Conservation (phyloP, 1,140 invertebrate species). For the Wasmannia auropunctata region DNA sequence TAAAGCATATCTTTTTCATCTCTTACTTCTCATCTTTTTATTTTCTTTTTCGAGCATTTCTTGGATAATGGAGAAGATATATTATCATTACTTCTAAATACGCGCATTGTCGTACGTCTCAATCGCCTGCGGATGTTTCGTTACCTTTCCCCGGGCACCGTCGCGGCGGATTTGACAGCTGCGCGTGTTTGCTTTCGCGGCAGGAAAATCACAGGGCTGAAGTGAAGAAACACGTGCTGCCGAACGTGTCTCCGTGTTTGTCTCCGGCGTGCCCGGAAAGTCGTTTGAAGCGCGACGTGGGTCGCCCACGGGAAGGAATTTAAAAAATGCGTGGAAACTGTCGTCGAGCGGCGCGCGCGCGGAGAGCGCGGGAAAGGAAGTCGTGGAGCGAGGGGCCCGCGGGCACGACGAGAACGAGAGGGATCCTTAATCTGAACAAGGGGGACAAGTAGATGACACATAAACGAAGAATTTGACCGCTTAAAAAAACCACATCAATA, state of each 20-base stretch:
- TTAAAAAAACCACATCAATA: not conserved
- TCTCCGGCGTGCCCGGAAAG: constrained; percentile 45
- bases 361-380: constrained; percentile 45
- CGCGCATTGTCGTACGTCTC: constrained; percentile 27
- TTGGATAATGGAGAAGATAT: not conserved
- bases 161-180: constrained; percentile 67
- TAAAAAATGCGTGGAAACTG: constrained; percentile 51
- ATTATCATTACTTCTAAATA: constrained; percentile 41
- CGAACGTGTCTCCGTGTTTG: constrained; percentile 51
- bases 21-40: constrained; percentile 22
- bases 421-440: constrained; percentile 4
- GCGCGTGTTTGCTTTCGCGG: constrained; percentile 68
- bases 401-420: not conserved
- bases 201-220: constrained; percentile 62
- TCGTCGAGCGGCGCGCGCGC: not conserved
- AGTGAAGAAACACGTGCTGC: constrained; percentile 68
- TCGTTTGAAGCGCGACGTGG: constrained; percentile 44
- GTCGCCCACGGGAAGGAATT: constrained; percentile 45
- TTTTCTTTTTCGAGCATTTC: not conserved
- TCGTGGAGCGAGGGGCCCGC: not conserved
- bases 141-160: constrained; percentile 52
- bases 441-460: not conserved
- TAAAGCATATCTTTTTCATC: not conserved
- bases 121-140: constrained; percentile 60
- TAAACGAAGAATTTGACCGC: not conserved